Percentiles rank a stretch among this genome's conserved stretches.
Evolutionary conservation across 1,140 invertebrate genomes (phyloP).

Genomic region (Diprion similis): DNA sequence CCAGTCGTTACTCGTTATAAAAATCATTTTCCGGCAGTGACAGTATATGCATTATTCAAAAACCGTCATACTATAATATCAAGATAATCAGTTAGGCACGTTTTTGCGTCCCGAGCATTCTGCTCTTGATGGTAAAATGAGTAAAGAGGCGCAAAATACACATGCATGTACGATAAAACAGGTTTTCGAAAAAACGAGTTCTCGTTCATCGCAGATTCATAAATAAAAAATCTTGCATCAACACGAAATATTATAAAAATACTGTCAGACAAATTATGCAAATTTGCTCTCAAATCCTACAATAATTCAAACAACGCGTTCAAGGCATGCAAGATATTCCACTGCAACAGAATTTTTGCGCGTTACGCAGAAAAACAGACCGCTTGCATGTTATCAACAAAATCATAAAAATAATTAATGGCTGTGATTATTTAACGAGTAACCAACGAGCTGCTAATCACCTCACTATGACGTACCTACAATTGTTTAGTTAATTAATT

Average conservation of each 20-base stretch:
- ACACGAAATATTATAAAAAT: neutral
- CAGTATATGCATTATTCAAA: neutral
- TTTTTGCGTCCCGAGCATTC: neutral
- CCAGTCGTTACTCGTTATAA: constrained; percentile 4
- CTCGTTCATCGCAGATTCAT: neutral
- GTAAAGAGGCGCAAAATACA: neutral
- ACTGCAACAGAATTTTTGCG: no score
- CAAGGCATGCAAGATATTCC: no score
- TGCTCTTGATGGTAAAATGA: neutral
- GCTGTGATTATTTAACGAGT: neutral
- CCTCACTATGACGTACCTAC: neutral
- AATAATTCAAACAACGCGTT: no score
- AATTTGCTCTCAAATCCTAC: neutral
- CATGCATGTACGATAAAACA: neutral
- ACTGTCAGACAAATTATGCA: neutral
- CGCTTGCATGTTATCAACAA: neutral
- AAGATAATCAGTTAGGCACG: neutral
- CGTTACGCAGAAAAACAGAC: neutral
- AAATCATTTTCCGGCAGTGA: neutral
- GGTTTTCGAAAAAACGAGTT: no score
- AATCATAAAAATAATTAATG: neutral
- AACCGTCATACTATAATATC: neutral
- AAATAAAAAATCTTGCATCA: neutral
- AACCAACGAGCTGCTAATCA: constrained; percentile 3
- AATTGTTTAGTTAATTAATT: neutral